Evolutionary conservation across 2,113 vertebrate genomes (phyloP).

Genomic region (Miniopterus natalensis): DNA sequence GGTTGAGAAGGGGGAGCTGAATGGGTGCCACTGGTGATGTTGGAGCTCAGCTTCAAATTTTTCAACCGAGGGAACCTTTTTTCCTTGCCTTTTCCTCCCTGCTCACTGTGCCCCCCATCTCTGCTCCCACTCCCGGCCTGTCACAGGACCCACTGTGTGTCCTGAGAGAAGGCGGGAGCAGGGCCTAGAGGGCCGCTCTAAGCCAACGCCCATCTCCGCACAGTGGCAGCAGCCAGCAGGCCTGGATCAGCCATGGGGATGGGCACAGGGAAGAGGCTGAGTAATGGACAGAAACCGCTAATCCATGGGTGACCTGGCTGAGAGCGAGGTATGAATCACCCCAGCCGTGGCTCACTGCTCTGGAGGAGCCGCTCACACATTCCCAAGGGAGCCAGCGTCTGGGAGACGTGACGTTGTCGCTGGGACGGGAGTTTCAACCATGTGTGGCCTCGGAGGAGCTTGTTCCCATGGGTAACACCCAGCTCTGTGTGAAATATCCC

Average conservation of each 20-base stretch:
- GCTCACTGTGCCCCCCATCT: not conserved
- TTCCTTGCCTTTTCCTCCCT: not conserved
- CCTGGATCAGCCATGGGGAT: not conserved
- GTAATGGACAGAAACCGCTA: not conserved
- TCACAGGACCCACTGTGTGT: not conserved
- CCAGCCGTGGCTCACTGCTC: conserved; percentile 1
- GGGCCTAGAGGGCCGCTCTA: not conserved
- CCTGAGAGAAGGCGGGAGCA: not conserved
- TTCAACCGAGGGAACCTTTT: not conserved
- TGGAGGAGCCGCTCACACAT: conserved; percentile 26
- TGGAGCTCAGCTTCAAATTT: not conserved
- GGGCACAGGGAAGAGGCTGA: not conserved
- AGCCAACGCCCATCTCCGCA: accelerated
- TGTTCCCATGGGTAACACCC: conserved; percentile 69
- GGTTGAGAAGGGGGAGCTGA: not conserved
- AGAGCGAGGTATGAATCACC: conserved; percentile 54
- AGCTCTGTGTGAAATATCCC: not conserved
- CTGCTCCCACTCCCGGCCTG: not conserved
- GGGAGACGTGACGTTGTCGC: conserved; percentile 38
- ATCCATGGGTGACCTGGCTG: not conserved
- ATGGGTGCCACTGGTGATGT: not conserved
- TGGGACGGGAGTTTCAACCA: conserved; percentile 63
- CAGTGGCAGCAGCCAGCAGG: not conserved
- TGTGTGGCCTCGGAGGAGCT: conserved; percentile 18
- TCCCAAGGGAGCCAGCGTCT: conserved; percentile 69